Evolutionary conservation across 2,888 invertebrate species (phyloP).

Genomic region (Hoplodrina ambigua): DNA sequence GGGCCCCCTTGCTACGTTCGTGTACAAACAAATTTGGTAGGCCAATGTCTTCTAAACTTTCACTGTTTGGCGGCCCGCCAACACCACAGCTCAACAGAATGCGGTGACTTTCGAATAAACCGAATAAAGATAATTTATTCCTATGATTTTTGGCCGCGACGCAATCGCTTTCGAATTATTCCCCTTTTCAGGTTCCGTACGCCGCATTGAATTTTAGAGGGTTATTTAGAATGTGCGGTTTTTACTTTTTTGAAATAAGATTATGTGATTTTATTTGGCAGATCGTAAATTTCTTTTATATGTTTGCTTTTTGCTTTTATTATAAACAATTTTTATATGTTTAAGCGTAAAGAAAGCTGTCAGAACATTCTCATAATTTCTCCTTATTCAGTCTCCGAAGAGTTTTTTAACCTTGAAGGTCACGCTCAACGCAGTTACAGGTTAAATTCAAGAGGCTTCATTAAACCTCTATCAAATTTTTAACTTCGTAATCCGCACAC

Average conservation of each 20-base stretch:
- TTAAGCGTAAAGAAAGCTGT: neutral
- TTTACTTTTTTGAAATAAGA: constrained; percentile 51
- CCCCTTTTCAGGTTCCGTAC: constrained; percentile 60
- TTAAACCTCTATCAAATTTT: constrained; percentile 8
- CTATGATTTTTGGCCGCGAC: constrained; percentile 72
- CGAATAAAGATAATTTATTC: constrained; percentile 84
- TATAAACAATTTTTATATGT: neutral
- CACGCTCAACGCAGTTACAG: neutral
- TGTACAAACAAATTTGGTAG: constrained; percentile 86
- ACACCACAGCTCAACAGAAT: constrained; percentile 73
- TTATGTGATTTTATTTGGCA: constrained; percentile 44
- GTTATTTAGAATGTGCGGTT: constrained; percentile 56
- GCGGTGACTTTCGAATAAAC: constrained; percentile 82
- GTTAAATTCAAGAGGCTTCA: neutral
- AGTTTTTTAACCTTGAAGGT: constrained; percentile 3
- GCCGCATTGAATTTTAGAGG: constrained; percentile 67
- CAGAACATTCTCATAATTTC: neutral
- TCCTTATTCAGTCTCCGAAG: neutral
- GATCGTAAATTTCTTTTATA: constrained; percentile 19
- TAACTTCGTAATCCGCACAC: constrained; percentile 8
- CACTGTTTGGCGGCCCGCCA: constrained; percentile 86
- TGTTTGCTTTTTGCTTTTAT: neutral
- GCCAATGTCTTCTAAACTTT: constrained; percentile 87
- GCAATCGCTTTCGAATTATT: constrained; percentile 70
- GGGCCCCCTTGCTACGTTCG: constrained; percentile 67